Conservation (phyloP, 2,113 vertebrate genomes). For the Psittacara wagleri region DNA sequence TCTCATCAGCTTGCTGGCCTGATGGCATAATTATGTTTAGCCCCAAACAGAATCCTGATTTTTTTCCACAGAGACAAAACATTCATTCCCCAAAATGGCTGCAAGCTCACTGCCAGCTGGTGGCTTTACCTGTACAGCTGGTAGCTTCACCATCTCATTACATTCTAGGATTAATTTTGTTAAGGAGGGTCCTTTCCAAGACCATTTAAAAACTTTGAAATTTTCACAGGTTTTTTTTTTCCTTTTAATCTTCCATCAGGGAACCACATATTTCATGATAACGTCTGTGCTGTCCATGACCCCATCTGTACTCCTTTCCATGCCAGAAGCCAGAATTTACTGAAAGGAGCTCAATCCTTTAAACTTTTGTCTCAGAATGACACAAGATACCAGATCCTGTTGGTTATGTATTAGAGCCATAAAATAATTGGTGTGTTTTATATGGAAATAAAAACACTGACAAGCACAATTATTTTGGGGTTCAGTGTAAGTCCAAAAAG, state of each 20-base stretch:
- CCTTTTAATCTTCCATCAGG: constrained; percentile 17
- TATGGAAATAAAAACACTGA: background rate
- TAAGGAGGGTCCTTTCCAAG: background rate
- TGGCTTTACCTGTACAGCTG: background rate
- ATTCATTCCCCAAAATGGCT: background rate
- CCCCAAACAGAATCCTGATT: background rate
- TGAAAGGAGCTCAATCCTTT: background rate
- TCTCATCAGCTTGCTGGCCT: background rate
- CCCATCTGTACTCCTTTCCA: constrained; percentile 7
- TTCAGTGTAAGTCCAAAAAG: background rate
- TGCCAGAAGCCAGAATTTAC: constrained; percentile 22
- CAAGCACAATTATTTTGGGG: background rate
- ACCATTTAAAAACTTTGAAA: constrained; percentile 9
- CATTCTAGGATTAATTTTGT: background rate
- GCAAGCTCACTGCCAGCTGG: background rate
- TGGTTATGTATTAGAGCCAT: background rate
- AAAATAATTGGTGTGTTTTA: background rate
- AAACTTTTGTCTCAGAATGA: background rate
- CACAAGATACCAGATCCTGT: background rate
- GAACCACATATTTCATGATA: background rate
- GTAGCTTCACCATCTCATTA: background rate
- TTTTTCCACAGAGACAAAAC: background rate
- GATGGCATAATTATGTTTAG: background rate
- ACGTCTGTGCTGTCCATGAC: constrained; percentile 30
- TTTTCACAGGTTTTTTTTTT: background rate